phyloP scores from a whole-genome alignment of 2,113 vertebrate species.

The Phasianus colchicus region DNA sequence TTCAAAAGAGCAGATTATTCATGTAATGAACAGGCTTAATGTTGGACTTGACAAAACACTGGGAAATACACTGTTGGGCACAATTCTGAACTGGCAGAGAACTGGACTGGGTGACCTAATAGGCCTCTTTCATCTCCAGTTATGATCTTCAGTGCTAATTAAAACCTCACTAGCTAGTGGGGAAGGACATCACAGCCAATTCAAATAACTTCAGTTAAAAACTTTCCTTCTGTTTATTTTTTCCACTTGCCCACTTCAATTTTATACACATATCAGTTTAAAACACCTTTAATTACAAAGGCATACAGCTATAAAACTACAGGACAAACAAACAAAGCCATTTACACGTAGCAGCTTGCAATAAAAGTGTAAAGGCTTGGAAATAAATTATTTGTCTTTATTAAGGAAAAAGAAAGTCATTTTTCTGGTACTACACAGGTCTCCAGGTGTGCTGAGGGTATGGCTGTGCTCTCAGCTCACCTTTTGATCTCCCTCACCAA shows the following conservation, averaged over 20 bases:
- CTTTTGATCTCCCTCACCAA: background rate
- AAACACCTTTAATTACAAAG: constrained; percentile 63
- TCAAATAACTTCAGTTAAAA: constrained; percentile 70
- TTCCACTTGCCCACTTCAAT: constrained; percentile 59
- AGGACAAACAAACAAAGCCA: constrained; percentile 61
- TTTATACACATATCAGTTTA: constrained; percentile 60
- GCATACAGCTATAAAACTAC: constrained; percentile 32
- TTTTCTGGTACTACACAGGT: background rate
- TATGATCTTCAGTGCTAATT: constrained; percentile 72
- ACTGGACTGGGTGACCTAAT: constrained; percentile 64
- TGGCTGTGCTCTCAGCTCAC: background rate
- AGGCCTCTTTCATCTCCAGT: constrained; percentile 65
- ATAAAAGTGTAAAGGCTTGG: constrained; percentile 46
- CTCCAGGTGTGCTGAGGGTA: background rate
- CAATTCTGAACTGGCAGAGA: constrained; percentile 65
- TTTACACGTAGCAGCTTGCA: constrained; percentile 16
- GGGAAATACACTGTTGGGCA: constrained; percentile 63
- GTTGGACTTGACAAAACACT: constrained; percentile 48
- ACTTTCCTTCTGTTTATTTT: constrained; percentile 71
- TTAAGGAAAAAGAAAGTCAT: constrained; percentile 64
- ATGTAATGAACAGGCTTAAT: constrained; percentile 60
- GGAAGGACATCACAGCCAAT: constrained; percentile 63
- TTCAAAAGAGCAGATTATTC: constrained; percentile 68
- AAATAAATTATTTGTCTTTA: constrained; percentile 58
- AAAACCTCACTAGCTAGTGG: constrained; percentile 69